phyloP scores from a whole-genome alignment of 2,113 vertebrate genomes.

The Globicephala melas region DNA sequence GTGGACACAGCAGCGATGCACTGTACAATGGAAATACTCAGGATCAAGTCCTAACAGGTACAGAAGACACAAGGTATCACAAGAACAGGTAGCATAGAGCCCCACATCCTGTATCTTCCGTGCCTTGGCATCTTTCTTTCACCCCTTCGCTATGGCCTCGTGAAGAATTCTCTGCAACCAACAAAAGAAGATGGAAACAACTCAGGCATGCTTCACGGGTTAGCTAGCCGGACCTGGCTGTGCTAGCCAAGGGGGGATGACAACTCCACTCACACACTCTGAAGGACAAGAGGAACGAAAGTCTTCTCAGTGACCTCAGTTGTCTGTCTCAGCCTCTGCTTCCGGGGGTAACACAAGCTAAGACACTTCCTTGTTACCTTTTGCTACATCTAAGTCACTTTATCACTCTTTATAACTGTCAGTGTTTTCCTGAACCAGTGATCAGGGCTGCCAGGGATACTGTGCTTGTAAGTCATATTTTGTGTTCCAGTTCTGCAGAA shows the following conservation, averaged over 20 bases:
- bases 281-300: background rate
- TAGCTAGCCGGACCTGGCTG: background rate
- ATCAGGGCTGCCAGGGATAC: background rate
- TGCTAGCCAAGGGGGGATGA: background rate
- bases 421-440: background rate
- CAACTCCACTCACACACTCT: accelerated
- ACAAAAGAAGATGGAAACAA: background rate
- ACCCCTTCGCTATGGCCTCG: background rate
- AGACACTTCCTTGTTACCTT: background rate
- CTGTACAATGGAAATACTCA: background rate
- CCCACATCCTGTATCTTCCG: background rate
- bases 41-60: background rate
- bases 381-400: background rate
- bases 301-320: background rate
- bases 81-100: background rate
- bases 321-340: background rate
- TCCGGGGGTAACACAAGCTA: background rate
- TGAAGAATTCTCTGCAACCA: background rate
- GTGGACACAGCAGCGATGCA: background rate
- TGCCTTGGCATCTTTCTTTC: background rate
- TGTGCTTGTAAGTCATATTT: background rate
- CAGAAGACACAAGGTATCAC: background rate
- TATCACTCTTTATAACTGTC: background rate
- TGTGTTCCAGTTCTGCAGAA: background rate
- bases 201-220: background rate